These are phyloP conservation scores for Lithophane semibrunnea DNA, from an alignment of 2,888 invertebrate genomes.

Conservation along the genomic window DNA sequence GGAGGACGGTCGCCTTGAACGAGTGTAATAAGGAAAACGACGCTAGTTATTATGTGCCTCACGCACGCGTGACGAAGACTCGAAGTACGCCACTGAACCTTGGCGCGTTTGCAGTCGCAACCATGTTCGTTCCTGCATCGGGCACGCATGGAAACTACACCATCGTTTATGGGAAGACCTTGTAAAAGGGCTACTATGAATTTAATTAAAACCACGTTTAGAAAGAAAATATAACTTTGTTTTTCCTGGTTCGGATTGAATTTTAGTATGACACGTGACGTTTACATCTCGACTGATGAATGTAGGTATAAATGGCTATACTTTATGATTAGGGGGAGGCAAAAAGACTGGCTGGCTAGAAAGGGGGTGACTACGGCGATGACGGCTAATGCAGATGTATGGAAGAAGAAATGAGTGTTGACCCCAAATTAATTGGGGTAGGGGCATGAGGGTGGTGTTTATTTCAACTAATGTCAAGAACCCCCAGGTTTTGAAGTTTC, in stretches of 20 bases:
- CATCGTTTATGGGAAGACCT: constrained; percentile 51
- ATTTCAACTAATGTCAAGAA: neutral
- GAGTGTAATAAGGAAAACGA: constrained; percentile 62
- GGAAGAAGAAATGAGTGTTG: neutral
- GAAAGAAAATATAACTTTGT: neutral
- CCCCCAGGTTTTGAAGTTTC: neutral
- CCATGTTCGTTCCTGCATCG: constrained; percentile 43
- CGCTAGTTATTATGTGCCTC: constrained; percentile 60
- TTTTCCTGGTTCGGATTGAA: neutral
- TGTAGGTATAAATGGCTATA: neutral
- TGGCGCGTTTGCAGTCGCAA: constrained; percentile 60
- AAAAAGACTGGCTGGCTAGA: neutral
- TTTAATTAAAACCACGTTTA: constrained; percentile 15
- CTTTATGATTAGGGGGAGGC: neutral
- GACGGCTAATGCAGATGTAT: neutral
- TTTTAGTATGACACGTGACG: neutral
- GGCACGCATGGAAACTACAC: constrained; percentile 50
- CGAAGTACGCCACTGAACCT: constrained; percentile 55
- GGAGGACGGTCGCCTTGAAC: constrained; percentile 55
- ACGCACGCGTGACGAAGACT: constrained; percentile 56
- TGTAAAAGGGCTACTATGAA: constrained; percentile 35
- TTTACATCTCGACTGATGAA: neutral
- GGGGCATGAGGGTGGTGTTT: neutral
- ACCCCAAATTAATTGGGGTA: too few species aligned
- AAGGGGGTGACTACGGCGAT: neutral